Evolutionary conservation across 2,888 invertebrate species (phyloP).

Genomic region (Diaphora mendica): DNA sequence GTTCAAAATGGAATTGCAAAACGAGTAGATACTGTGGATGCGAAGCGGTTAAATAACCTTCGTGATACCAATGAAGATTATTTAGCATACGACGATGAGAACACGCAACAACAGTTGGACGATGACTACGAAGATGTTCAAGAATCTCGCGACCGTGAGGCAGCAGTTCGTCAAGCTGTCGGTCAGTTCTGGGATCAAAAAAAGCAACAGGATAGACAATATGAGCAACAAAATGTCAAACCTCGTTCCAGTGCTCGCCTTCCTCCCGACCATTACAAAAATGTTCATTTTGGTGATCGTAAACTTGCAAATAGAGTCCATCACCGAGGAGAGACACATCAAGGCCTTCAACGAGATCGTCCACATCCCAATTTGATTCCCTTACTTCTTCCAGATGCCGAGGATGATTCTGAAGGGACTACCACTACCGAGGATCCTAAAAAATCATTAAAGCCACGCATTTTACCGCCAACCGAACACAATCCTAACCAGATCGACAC

Average conservation of each 20-base stretch:
- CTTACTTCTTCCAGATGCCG: conserved; percentile 58
- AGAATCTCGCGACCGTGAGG: conserved; percentile 71
- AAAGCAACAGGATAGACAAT: conserved; percentile 39
- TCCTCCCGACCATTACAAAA: conserved; percentile 71
- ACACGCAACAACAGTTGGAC: conserved; percentile 52
- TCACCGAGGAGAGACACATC: conserved; percentile 57
- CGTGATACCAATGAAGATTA: conserved; percentile 65
- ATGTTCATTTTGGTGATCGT: conserved; percentile 80
- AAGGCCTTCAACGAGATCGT: conserved; percentile 64
- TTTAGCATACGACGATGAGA: conserved; percentile 70
- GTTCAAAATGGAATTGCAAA: conserved; percentile 78
- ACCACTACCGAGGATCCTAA: conserved; percentile 81
- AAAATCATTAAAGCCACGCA: conserved; percentile 72
- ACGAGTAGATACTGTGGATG: conserved; percentile 75
- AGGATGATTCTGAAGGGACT: conserved; percentile 73
- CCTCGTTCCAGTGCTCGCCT: conserved; percentile 39
- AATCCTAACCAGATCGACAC: conserved; percentile 83
- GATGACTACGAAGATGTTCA: conserved; percentile 80
- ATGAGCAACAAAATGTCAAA: conserved; percentile 47
- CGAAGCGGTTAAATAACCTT: conserved; percentile 58
- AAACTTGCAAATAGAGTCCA: conserved; percentile 61
- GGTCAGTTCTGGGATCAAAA: conserved; percentile 79
- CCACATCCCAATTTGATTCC: conserved; percentile 61
- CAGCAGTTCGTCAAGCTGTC: conserved; percentile 72
- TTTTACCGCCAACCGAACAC: conserved; percentile 82